Base-by-base conservation (phyloP, 2,888 invertebrate genomes). In the Tachina fera region DNA sequence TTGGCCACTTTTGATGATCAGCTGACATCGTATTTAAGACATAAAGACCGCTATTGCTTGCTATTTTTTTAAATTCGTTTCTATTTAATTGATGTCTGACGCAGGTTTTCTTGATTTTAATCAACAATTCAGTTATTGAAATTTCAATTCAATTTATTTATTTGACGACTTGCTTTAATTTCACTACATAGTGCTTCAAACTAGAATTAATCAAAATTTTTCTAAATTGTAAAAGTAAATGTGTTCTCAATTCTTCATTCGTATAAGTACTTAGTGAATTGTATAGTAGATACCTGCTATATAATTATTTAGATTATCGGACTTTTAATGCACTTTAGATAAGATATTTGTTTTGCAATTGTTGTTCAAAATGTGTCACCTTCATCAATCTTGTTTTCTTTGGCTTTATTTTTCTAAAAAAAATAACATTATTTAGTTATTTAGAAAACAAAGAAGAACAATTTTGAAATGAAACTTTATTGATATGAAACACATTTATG, bases 261-360 rank as follows among this genome's bases (percentile, higher is more conserved):
- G 31, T 31, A 6, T 31, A 31, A 31, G 31, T 31, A 31, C 31
- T 31, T 31, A 31, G 6, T 31, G 31, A 31, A 31, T 31, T 31
- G 31, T 31, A 31, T 31, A 31, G 31, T 6, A 14, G 3, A 41
- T 41, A 60, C 60, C 61, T 5, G 11, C 10, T 43, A 8, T 43
- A 47, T 11, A 65, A 47, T 45, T 22, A 71, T 71, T 60, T 47
- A 60, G 58, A 60, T 60, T 72, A 72, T 47, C 72, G 16, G 31
- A 47, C 16, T 72, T 47, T 72, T 72, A 71, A 60, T 72, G 45
- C 58, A 72, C 39, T 72, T 72, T 16, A 47, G 72, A 72, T 72
- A 60, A 72, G 72, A n/a, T 31, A 68, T 81, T 67, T 13, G 5
- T 80, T 70, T 60, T 60, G 22, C 61, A 60, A 39, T 63, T 19